phyloP scores from a whole-genome alignment of 2,113 vertebrate species.

The Elanus axillaris region DNA sequence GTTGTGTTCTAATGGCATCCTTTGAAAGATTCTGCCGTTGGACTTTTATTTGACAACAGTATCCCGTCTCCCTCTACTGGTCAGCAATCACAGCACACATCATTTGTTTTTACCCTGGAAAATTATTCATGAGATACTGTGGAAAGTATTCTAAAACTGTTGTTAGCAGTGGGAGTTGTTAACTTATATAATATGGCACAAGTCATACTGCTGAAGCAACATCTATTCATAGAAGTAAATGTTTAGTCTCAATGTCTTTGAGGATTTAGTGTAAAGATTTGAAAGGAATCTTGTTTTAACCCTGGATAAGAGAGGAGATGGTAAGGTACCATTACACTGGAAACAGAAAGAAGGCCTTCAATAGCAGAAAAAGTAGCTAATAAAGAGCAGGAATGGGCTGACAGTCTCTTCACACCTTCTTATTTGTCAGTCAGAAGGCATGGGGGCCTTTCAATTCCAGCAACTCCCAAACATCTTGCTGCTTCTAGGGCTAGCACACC shows the following conservation, averaged over 20 bases:
- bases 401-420: neutral
- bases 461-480: neutral
- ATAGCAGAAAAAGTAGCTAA: neutral
- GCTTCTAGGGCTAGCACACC: neutral
- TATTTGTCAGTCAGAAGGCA: neutral
- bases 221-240: neutral
- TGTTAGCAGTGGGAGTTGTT: neutral
- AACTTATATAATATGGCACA: neutral
- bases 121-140: neutral
- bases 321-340: neutral
- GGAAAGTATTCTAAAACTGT: neutral
- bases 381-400: neutral
- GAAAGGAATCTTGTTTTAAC: neutral
- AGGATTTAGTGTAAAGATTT: neutral
- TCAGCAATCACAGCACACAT: neutral
- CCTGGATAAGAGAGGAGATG: neutral
- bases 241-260: neutral
- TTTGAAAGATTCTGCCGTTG: neutral
- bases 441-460: neutral
- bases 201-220: neutral
- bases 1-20: neutral
- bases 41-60: neutral
- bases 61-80: constrained; percentile 32
- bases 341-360: neutral
- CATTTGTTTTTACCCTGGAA: neutral